These are phyloP conservation scores for Ophion ventricosus DNA, from an alignment of 2,888 invertebrate species.

Conservation along the genomic window DNA sequence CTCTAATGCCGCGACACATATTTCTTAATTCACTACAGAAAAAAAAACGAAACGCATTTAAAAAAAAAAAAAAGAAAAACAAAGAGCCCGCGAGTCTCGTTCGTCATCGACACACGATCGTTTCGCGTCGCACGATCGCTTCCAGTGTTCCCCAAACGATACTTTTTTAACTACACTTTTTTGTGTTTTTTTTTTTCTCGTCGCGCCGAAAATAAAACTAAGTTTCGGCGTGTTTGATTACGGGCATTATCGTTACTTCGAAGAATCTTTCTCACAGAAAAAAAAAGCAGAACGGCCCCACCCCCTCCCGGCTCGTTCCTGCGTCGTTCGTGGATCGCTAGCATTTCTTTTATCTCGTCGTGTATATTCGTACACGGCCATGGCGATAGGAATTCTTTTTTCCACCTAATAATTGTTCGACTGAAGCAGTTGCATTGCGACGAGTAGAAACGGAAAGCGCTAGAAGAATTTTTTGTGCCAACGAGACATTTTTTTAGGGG, in stretches of 20 bases:
- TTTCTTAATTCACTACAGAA: neutral
- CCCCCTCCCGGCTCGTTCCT: conserved; percentile 4
- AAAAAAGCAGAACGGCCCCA: neutral
- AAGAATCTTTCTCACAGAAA: conserved; percentile 30
- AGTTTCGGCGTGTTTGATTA: conserved; percentile 65
- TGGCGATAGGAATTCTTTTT: conserved; percentile 50
- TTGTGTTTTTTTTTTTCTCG: conserved; percentile 55
- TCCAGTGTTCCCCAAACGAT: conserved; percentile 63
- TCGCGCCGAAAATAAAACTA: neutral
- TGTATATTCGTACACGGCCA: neutral
- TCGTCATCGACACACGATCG: conserved; percentile 18
- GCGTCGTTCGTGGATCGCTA: conserved; percentile 53
- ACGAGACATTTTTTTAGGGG: conserved; percentile 49
- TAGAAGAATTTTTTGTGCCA: conserved; percentile 52
- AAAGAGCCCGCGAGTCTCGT: conserved; percentile 5
- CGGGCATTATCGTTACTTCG: conserved; percentile 71
- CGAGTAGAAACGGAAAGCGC: conserved; percentile 62
- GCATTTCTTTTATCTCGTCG: neutral
- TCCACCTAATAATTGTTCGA: conserved; percentile 1
- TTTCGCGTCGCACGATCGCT: conserved; percentile 14
- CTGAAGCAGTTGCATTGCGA: conserved; percentile 37
- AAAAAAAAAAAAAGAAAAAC: conserved; percentile 2
- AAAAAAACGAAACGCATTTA: conserved; percentile 9
- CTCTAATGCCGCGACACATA: too few relatives aligned
- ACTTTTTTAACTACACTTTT: conserved; percentile 63